These are phyloP conservation scores for Carposina sasakii DNA, from an alignment of 1,140 invertebrate genomes.

Conservation along the genomic window DNA sequence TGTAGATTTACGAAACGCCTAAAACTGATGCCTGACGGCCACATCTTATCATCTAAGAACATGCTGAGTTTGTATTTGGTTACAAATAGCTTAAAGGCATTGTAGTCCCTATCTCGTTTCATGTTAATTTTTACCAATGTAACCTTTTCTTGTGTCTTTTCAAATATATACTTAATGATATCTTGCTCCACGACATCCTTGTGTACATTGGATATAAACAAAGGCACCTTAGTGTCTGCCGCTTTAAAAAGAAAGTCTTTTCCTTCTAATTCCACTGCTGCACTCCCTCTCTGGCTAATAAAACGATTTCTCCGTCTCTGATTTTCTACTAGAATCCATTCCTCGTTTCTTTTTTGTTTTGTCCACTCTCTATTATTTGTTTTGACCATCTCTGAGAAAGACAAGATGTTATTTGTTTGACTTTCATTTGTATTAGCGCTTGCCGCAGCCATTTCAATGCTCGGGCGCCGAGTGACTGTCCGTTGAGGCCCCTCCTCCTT, in stretches of 20 bases:
- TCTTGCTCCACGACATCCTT: slow-evolving; percentile 17
- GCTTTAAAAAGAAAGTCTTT: neutral
- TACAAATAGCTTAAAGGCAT: slow-evolving; percentile 23
- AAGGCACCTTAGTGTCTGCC: neutral
- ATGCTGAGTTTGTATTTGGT: slow-evolving; percentile 14
- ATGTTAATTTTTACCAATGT: slow-evolving; percentile 22
- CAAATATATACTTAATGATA: slow-evolving; percentile 20
- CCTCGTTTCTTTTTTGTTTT: neutral
- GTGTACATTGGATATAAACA: slow-evolving; percentile 16
- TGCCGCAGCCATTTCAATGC: too few species aligned
- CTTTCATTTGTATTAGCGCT: too few species aligned
- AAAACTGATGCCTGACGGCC: slow-evolving; percentile 12
- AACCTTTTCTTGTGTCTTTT: slow-evolving; percentile 21
- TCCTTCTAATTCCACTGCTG: neutral
- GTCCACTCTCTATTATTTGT: too few species aligned
- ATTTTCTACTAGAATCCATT: neutral
- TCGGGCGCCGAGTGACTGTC: too few species aligned
- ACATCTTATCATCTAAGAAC: slow-evolving; percentile 22
- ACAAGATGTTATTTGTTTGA: too few species aligned
- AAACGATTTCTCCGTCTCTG: neutral
- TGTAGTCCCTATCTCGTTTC: slow-evolving; percentile 17
- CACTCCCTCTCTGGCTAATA: neutral
- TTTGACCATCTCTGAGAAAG: too few species aligned
- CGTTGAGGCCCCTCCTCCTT: too few species aligned
- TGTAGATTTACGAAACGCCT: neutral